These are phyloP conservation scores for Formica exsecta DNA, from an alignment of 1,140 invertebrate species.

Conservation along the genomic window DNA sequence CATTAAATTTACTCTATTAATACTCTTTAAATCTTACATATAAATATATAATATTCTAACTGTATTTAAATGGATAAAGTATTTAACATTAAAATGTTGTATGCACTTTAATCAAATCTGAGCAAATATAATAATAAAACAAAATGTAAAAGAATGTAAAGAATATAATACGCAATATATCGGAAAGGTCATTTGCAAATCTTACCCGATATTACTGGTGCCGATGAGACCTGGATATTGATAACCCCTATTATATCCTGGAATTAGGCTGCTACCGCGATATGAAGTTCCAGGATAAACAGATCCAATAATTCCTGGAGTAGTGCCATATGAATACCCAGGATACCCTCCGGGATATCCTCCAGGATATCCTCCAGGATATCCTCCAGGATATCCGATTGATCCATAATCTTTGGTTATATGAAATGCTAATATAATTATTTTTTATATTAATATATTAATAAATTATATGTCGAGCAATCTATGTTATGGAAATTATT, in stretches of 20 bases:
- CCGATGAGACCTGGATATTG: slow-evolving; percentile 62
- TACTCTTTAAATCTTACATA: not conserved
- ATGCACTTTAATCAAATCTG: too few relatives aligned
- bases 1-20: not conserved
- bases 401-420: slow-evolving; percentile 75
- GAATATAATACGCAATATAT: not conserved
- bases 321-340: slow-evolving; percentile 66
- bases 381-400: slow-evolving; percentile 65
- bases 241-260: slow-evolving; percentile 72
- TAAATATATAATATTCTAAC: too few relatives aligned
- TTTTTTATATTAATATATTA: not conserved
- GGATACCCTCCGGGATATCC: slow-evolving; percentile 55
- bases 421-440: slow-evolving; percentile 70
- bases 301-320: slow-evolving; percentile 62
- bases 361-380: slow-evolving; percentile 66
- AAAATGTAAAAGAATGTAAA: too few relatives aligned
- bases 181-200: not conserved
- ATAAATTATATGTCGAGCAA: slow-evolving; percentile 2
- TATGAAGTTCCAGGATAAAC: slow-evolving; percentile 71
- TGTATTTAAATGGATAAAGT: too few relatives aligned
- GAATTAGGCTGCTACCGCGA: slow-evolving; percentile 63
- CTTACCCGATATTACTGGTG: slow-evolving; percentile 74
- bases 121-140: too few relatives aligned
- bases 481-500: not conserved
- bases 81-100: too few relatives aligned